Conservation (phyloP, 2,888 invertebrate genomes). For the Automeris io region DNA sequence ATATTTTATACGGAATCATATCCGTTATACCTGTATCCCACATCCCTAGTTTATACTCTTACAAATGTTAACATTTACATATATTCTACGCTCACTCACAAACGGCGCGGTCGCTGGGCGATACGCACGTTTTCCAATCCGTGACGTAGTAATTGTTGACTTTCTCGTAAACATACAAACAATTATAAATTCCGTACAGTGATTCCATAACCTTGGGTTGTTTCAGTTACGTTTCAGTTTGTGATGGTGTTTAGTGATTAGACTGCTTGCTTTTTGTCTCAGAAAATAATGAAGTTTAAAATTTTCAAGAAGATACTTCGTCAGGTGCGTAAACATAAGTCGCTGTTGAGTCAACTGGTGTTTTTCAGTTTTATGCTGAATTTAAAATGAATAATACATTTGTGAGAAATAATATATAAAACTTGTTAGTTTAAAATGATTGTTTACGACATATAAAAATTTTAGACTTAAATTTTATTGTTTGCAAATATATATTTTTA, state of each 20-base stretch:
- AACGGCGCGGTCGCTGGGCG: constrained; percentile 20
- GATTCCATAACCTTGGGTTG: constrained; percentile 34
- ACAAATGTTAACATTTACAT: too few species aligned
- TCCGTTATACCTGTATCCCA: too few species aligned
- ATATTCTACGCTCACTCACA: constrained; percentile 12
- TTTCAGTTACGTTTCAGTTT: constrained; percentile 28
- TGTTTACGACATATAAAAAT: background rate
- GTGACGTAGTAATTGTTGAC: constrained; percentile 17
- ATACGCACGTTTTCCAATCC: constrained; percentile 22
- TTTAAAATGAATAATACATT: too few species aligned
- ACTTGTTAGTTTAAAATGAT: background rate
- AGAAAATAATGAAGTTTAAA: constrained; percentile 56
- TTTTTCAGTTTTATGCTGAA: constrained; percentile 12
- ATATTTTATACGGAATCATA: too few species aligned
- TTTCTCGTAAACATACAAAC: constrained; percentile 18
- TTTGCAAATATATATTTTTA: too few species aligned
- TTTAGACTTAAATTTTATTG: too few species aligned
- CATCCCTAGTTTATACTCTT: too few species aligned
- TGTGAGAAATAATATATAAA: background rate
- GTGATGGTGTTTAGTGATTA: constrained; percentile 34
- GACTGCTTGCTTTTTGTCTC: constrained; percentile 5
- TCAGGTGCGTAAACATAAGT: constrained; percentile 42
- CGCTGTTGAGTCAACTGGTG: constrained; percentile 27
- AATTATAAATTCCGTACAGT: constrained; percentile 12
- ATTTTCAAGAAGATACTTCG: constrained; percentile 59